phyloP scores from a whole-genome alignment of 2,888 invertebrate species.

The Colostygia pectinataria region DNA sequence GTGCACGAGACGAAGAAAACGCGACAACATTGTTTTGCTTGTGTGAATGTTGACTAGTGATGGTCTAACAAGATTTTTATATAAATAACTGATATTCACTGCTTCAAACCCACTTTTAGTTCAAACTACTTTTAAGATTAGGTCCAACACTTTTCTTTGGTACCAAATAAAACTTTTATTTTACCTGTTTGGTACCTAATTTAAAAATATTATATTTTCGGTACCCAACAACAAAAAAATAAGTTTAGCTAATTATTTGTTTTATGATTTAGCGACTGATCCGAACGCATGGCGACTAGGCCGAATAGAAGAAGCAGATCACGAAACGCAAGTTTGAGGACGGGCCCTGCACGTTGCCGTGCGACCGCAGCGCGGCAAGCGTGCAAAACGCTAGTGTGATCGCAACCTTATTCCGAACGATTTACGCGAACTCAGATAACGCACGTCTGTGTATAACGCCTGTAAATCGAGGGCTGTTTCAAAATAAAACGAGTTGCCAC shows the following conservation, averaged over 20 bases:
- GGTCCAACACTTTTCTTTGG: too few species aligned
- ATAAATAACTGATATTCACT: slow-evolving; percentile 8
- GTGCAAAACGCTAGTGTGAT: slow-evolving; percentile 48
- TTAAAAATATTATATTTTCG: too few species aligned
- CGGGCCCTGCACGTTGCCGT: slow-evolving; percentile 66
- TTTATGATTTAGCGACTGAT: slow-evolving; percentile 83
- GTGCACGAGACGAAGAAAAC: slow-evolving; percentile 37
- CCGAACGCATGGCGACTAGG: slow-evolving; percentile 92
- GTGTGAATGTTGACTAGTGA: slow-evolving; percentile 54
- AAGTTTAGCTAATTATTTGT: background rate
- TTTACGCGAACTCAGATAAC: background rate
- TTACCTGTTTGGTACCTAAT: too few species aligned
- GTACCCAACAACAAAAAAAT: background rate
- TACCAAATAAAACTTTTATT: too few species aligned
- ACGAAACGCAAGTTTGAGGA: slow-evolving; percentile 90
- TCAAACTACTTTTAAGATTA: too few species aligned
- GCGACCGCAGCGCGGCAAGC: slow-evolving; percentile 47
- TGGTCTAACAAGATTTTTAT: slow-evolving; percentile 1
- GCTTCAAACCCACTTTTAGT: slow-evolving; percentile 9
- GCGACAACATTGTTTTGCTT: slow-evolving; percentile 44
- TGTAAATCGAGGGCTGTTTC: background rate
- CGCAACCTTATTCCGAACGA: slow-evolving; percentile 16
- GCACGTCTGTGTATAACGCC: background rate
- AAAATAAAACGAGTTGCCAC: slow-evolving; percentile 3
- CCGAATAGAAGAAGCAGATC: slow-evolving; percentile 91